Base-by-base conservation (phyloP, 2,888 invertebrate species). In the Heliconius hortense region DNA sequence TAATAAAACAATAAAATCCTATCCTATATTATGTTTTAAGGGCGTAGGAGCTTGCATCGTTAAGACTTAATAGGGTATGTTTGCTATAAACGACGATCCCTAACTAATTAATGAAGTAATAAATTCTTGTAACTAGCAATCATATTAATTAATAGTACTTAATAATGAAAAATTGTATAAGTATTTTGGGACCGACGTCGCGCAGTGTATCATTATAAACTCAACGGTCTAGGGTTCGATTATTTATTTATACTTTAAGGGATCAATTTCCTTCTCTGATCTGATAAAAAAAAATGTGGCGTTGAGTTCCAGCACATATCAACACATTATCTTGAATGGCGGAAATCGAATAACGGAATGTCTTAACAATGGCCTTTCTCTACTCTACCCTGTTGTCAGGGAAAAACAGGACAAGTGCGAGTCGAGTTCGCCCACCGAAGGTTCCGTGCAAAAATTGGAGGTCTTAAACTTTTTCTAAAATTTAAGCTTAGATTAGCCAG, bases 51-150 rank as follows among this genome's bases (percentile, higher is more conserved):
- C 35, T 71, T 59, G 39, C 60, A 59, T 71, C 60, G 70, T 71
- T 71, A 71, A 71, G 60, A 39, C 39, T 60, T 62, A 60, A 60
- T 71, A 60, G 59, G 21, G 62, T 18, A 71, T 71, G 71, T 71
- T 60, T 39, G 71, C 60, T 43, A 71, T 71, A 71, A 71, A 39
- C 43, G 71, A 26, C 71, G 26, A 43, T 59, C 26, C 62, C 62
- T 24, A 10, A 43, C 43, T 71, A 71, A 71, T 71, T 71, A 59
- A 59, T 71, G 26, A 60, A 62, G 43, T 62, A 71, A 59, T 62
- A 43, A 71, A 62, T 71, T 62, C 43, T 43, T 60, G 21, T 62
- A 62, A 18, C 60, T 71, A 71, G 31, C 18, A 43, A 62, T 60
- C 28, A 60, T 39, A 21, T 26, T 35, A 35, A 60, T 24, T 39